Evolutionary conservation across 2,888 invertebrate genomes (phyloP), one percentile per base, ranked within the genome.

Genomic region (Cremastinae sp.): DNA sequence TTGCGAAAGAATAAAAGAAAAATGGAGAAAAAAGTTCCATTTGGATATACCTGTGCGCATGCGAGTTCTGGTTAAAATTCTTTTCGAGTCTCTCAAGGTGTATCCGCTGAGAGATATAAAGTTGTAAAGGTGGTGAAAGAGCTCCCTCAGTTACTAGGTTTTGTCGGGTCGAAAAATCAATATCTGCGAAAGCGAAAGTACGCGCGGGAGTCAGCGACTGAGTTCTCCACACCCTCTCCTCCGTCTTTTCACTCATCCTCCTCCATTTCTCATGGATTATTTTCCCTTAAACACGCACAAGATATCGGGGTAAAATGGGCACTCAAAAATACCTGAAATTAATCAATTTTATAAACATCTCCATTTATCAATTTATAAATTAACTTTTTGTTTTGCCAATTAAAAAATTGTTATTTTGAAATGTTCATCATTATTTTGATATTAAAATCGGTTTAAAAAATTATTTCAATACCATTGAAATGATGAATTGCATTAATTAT

Each of bases 161-260:
- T 84, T 82, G 86, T 80, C 77, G 82, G 72, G 79, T 81, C 81
- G 84, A 87, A 87, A 88, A 88, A 88, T 88, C 88, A 88, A 88
- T 88, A 87, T 80, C 75, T 84, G 72, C 78, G 77, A 81, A 79
- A 81, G 80, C 77, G 74, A 80, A 79, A 81, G 80, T 74, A 76
- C 59, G 69, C 59, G 69, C 34, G 74, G 59, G 74, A 70, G 69
- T 47, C 69, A 54, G 47, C 64, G 74, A 69, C 47, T 68, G 62
- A 56, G 36, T 66, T 64, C 53, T 72, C 68, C 64, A 54, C 73
- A 68, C 74, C 75, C 74, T 28, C 28, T 66, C 58, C 45, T 74
- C 43, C 36, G 38, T 64, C 12, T 51, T 74, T 78, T 74, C 73
- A 72, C 72, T 72, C 69, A 56, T 71, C 54, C 51, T 47, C 74